Percentiles rank a stretch among this genome's conserved stretches.
Conservation (phyloP, 2,113 vertebrate species). For the Leucosticte australis region DNA sequence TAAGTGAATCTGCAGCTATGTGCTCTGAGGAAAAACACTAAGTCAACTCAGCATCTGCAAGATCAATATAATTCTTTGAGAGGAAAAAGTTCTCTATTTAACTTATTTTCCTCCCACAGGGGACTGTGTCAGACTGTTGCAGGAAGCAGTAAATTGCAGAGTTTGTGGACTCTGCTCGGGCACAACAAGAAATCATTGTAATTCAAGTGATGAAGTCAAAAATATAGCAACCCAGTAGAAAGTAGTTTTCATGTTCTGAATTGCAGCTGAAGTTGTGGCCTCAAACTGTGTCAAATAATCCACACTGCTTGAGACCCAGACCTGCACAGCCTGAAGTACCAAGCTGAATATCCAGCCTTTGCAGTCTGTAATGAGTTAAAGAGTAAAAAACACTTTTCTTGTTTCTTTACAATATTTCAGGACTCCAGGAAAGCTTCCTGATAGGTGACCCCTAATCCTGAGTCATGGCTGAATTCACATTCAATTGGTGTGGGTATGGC, state of each 20-base stretch:
- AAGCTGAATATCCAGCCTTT: not conserved
- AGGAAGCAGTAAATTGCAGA: conserved; percentile 60
- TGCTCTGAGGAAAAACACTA: conserved; percentile 32
- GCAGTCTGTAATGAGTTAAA: not conserved
- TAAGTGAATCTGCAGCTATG: conserved; percentile 33
- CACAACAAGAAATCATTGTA: conserved; percentile 55
- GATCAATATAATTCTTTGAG: conserved; percentile 49
- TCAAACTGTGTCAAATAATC: not conserved
- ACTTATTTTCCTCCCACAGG: conserved; percentile 18
- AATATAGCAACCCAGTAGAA: not conserved
- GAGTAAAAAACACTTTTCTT: not conserved
- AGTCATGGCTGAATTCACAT: not conserved
- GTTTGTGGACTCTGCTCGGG: conserved; percentile 14
- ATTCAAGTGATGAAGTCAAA: not conserved
- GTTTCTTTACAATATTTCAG: not conserved
- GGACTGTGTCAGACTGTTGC: not conserved
- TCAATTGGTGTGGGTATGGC: not conserved
- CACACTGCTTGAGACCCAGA: not conserved
- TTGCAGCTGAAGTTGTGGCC: not conserved
- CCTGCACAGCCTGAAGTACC: not conserved
- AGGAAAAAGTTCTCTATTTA: conserved; percentile 29
- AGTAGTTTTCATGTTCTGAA: conserved; percentile 25
- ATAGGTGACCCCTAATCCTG: not conserved
- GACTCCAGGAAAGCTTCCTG: not conserved
- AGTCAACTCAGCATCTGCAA: conserved; percentile 50